phyloP scores from a whole-genome alignment of 1,140 invertebrate genomes.

The Orussus abietinus region DNA sequence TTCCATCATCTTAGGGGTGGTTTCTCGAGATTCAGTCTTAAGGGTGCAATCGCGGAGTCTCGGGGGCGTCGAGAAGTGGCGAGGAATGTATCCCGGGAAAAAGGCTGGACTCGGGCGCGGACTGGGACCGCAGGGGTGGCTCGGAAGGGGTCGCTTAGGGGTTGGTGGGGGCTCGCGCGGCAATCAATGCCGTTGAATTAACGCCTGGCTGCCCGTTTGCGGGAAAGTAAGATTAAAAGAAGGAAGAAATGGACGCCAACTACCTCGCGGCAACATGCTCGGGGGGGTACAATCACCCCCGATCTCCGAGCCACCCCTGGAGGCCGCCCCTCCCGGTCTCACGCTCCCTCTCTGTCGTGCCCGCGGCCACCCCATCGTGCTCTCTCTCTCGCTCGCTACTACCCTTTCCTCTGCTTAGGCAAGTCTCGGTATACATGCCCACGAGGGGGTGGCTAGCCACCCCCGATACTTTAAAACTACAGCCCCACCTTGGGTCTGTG shows the following conservation, averaged over 20 bases:
- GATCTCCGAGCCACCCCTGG: not conserved
- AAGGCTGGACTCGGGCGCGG: conserved; percentile 14
- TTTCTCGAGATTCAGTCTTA: too few relatives aligned
- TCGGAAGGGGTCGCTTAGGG: conserved; percentile 6
- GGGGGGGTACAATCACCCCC: conserved; percentile 16
- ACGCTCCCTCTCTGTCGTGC: not conserved
- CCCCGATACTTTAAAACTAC: too few relatives aligned
- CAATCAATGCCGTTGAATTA: conserved; percentile 55
- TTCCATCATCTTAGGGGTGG: too few relatives aligned
- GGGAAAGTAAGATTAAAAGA: conserved; percentile 54
- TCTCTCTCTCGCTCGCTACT: conserved; percentile 42
- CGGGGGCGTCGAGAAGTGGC: conserved; percentile 16
- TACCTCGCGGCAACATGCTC: conserved; percentile 27
- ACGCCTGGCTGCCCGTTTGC: conserved; percentile 53
- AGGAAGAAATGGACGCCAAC: conserved; percentile 50
- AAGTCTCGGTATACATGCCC: too few relatives aligned
- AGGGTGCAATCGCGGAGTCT: too few relatives aligned
- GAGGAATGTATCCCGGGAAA: conserved; percentile 13
- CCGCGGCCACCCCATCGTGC: too few relatives aligned
- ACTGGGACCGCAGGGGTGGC: not conserved
- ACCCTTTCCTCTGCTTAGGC: conserved; percentile 29
- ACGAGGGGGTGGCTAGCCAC: too few relatives aligned
- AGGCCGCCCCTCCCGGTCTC: not conserved
- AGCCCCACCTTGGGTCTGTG: too few relatives aligned
- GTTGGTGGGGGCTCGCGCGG: conserved; percentile 40